Evolutionary conservation across 2,797 vertebrate genomes (phyloP).

Genomic region (Esox lucius): DNA sequence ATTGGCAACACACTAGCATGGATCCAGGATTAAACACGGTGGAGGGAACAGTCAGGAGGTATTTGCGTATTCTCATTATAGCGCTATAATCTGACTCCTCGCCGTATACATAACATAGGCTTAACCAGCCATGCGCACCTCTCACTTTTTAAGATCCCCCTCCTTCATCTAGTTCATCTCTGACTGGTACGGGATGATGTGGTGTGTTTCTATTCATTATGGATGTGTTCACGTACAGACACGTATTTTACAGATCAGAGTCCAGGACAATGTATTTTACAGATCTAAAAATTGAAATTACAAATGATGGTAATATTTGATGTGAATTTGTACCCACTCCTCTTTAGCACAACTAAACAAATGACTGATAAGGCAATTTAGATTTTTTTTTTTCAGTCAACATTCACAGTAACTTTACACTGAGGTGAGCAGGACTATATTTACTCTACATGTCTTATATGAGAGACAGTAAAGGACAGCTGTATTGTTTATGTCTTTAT

Average conservation of each 20-base stretch:
- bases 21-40: constrained; percentile 73
- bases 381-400: background rate
- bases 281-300: background rate
- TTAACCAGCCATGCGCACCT: background rate
- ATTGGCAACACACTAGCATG: constrained; percentile 63
- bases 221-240: background rate
- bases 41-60: constrained; percentile 64
- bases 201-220: background rate
- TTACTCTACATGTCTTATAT: background rate
- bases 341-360: background rate
- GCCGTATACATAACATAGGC: constrained; percentile 13
- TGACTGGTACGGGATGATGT: background rate
- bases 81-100: constrained; percentile 50
- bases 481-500: background rate
- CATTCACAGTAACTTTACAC: background rate
- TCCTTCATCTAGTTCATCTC: background rate
- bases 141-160: background rate
- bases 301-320: background rate
- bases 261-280: constrained; percentile 5
- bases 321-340: background rate
- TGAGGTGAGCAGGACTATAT: background rate
- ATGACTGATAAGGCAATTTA: background rate
- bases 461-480: background rate
- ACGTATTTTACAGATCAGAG: background rate
- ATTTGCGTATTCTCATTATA: constrained; percentile 72